These are phyloP conservation scores for Dromas ardeola DNA, from an alignment of 2,113 vertebrate genomes.

Conservation along the genomic window DNA sequence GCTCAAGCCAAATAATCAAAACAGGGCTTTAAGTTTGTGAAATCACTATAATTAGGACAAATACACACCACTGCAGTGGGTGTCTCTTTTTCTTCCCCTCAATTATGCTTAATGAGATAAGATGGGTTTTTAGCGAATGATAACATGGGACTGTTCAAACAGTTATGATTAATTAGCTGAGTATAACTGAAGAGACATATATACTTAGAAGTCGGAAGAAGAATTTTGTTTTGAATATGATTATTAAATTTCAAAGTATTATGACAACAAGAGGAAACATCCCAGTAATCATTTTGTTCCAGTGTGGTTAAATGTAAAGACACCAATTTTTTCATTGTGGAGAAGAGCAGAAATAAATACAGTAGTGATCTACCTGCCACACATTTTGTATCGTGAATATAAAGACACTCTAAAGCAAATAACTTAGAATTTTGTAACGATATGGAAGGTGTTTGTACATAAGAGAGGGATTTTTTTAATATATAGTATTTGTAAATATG, in stretches of 20 bases:
- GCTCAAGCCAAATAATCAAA: neutral
- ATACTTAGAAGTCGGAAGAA: neutral
- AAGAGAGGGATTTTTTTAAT: neutral
- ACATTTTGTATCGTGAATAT: neutral
- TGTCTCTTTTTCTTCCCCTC: neutral
- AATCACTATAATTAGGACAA: conserved; percentile 13
- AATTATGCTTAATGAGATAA: neutral
- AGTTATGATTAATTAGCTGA: neutral
- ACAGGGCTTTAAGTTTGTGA: neutral
- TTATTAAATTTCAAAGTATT: neutral
- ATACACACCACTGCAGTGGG: neutral
- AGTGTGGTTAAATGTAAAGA: neutral
- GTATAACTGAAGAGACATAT: neutral
- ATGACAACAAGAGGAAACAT: neutral
- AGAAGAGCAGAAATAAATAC: neutral
- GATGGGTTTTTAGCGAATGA: neutral
- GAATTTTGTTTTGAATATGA: neutral
- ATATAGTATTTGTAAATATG: neutral
- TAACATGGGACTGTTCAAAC: neutral
- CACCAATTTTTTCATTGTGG: neutral
- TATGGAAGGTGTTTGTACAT: neutral
- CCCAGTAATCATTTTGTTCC: neutral
- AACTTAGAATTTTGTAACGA: neutral
- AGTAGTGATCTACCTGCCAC: neutral
- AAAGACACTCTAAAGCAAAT: neutral